phyloP scores from a whole-genome alignment of 2,888 invertebrate genomes.

The Amblyteles armatorius region DNA sequence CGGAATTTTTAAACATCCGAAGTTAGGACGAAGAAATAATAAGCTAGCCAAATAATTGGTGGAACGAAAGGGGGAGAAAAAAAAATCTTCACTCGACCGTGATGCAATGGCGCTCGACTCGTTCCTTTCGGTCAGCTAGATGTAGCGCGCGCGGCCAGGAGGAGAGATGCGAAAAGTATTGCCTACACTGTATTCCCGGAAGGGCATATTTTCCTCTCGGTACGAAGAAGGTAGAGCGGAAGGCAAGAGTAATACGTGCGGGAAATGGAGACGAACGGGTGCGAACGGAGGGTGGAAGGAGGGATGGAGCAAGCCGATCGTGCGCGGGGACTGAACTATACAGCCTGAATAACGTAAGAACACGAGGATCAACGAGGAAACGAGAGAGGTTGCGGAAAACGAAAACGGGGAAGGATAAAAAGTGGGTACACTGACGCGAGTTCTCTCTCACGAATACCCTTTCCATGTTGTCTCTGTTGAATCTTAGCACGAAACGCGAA shows the following conservation, averaged over 20 bases:
- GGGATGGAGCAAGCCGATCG: conserved; percentile 34
- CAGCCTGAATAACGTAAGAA: not conserved
- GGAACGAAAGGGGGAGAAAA: not conserved
- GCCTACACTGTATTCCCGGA: conserved; percentile 6
- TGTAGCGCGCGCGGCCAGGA: not conserved
- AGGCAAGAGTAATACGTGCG: conserved; percentile 30
- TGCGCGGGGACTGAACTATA: conserved; percentile 20
- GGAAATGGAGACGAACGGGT: conserved; percentile 49
- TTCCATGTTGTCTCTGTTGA: conserved; percentile 31
- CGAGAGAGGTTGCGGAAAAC: conserved; percentile 5
- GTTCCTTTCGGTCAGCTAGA: not conserved
- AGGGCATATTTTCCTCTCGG: conserved; percentile 26
- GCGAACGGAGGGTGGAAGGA: conserved; percentile 22
- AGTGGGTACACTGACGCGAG: conserved; percentile 8
- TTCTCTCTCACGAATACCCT: conserved; percentile 1
- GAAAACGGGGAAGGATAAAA: conserved; percentile 60
- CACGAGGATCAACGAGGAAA: conserved; percentile 15
- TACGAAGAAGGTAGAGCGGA: conserved; percentile 24
- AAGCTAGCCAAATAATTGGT: not conserved
- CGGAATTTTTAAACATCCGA: not conserved
- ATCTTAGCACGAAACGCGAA: conserved; percentile 44
- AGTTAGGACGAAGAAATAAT: not conserved
- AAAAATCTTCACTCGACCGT: not conserved
- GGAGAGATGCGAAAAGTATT: not conserved
- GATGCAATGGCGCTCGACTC: not conserved